Evolutionary conservation across 2,113 vertebrate species (phyloP).

Genomic region (Microcebus tavaratra): DNA sequence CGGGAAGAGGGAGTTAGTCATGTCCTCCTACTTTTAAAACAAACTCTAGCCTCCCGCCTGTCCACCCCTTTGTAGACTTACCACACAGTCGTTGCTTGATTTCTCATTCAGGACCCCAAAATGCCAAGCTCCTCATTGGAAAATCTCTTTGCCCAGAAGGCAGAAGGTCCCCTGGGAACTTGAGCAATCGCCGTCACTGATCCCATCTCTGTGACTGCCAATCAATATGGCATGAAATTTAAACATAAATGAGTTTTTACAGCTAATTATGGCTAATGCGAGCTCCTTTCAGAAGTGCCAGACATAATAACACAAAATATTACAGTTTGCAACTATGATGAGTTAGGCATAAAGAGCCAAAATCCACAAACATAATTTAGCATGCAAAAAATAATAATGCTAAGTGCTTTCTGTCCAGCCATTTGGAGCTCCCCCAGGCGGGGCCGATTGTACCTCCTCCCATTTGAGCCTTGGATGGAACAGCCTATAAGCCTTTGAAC

Average conservation of each 20-base stretch:
- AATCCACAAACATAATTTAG: slow-evolving; percentile 50
- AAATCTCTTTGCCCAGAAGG: not conserved
- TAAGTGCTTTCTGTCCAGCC: not conserved
- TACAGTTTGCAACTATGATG: not conserved
- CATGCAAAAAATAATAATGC: not conserved
- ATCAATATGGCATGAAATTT: not conserved
- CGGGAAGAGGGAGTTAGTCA: not conserved
- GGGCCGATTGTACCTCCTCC: not conserved
- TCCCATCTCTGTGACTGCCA: not conserved
- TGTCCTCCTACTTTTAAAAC: not conserved
- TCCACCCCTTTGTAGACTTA: not conserved
- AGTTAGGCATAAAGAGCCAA: slow-evolving; percentile 28
- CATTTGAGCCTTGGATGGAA: not conserved
- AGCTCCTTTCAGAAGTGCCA: slow-evolving; percentile 37
- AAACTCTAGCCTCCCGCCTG: not conserved
- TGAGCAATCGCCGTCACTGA: not conserved
- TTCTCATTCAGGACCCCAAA: not conserved
- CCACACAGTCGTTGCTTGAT: not conserved
- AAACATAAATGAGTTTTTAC: slow-evolving; percentile 46
- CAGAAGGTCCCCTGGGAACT: not conserved
- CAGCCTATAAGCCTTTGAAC: not conserved
- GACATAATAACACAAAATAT: not conserved
- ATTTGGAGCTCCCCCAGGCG: not conserved
- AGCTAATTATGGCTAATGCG: slow-evolving; percentile 29
- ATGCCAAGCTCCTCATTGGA: not conserved